Percentiles rank a stretch among this genome's conserved stretches.
These are phyloP conservation scores for Brotogeris chrysoptera DNA, from an alignment of 2,797 vertebrate species.

Conservation along the genomic window DNA sequence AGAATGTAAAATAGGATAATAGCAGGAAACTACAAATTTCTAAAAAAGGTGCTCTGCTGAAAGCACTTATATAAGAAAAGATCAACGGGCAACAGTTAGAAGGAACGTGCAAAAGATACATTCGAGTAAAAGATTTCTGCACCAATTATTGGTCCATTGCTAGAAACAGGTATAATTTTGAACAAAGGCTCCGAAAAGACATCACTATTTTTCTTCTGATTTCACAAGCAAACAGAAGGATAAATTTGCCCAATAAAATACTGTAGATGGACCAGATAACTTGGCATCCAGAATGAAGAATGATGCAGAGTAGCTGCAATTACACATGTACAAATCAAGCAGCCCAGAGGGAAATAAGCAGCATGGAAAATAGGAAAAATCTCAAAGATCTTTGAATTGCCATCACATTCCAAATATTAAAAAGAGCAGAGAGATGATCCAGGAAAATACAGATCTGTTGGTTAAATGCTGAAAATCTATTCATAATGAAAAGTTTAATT, in stretches of 20 bases:
- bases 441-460: background rate
- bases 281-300: background rate
- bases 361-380: background rate
- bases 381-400: background rate
- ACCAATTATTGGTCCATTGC: background rate
- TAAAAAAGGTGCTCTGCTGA: background rate
- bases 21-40: accelerated
- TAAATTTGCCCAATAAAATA: conserved; percentile 4
- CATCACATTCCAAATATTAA: background rate
- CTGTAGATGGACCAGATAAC: background rate
- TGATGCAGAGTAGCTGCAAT: background rate
- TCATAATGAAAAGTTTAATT: background rate
- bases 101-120: background rate
- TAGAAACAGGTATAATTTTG: background rate
- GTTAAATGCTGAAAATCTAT: background rate
- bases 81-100: background rate
- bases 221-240: background rate
- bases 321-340: background rate
- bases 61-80: background rate
- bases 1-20: background rate
- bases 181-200: background rate
- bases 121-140: background rate
- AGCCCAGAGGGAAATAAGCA: background rate
- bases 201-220: background rate
- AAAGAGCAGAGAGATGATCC: background rate